Evolutionary conservation across 2,888 invertebrate species (phyloP).

Genomic region (Chymomyza amoena): DNA sequence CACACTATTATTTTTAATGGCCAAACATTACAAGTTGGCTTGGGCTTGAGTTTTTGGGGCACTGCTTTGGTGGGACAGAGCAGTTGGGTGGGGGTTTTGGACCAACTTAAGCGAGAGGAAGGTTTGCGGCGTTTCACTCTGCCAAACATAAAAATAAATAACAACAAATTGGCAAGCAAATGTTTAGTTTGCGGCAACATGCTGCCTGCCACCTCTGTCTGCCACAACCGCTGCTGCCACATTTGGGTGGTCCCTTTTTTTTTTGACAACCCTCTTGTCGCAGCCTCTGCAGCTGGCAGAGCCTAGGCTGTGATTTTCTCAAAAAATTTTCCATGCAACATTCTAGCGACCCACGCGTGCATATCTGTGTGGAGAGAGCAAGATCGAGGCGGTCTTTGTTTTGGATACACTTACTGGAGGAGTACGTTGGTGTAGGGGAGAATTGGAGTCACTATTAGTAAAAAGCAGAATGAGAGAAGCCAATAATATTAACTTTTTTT

Average conservation of each 20-base stretch:
- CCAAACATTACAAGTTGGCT: conserved; percentile 62
- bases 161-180: conserved; percentile 71
- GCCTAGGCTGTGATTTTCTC: conserved; percentile 31
- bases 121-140: neutral
- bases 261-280: neutral
- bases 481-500: no score
- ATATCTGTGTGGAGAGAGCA: neutral
- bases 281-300: conserved; percentile 13
- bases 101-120: neutral
- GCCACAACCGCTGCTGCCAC: neutral
- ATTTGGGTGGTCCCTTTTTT: neutral
- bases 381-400: neutral
- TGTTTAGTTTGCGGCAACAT: conserved; percentile 64
- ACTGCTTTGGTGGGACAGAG: neutral
- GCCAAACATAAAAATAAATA: conserved; percentile 66
- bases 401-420: neutral
- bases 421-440: neutral
- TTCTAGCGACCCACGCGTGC: neutral
- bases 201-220: conserved; percentile 17
- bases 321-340: conserved; percentile 4
- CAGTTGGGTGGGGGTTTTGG: neutral
- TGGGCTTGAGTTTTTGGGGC: neutral
- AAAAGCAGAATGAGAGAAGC: no score
- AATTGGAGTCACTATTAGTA: no score
- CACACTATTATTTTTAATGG: conserved; percentile 72